Percentiles rank a stretch among this genome's conserved stretches.
These are phyloP conservation scores for Hanleya hanleyi DNA, from an alignment of 2,888 invertebrate species.

Conservation along the genomic window DNA sequence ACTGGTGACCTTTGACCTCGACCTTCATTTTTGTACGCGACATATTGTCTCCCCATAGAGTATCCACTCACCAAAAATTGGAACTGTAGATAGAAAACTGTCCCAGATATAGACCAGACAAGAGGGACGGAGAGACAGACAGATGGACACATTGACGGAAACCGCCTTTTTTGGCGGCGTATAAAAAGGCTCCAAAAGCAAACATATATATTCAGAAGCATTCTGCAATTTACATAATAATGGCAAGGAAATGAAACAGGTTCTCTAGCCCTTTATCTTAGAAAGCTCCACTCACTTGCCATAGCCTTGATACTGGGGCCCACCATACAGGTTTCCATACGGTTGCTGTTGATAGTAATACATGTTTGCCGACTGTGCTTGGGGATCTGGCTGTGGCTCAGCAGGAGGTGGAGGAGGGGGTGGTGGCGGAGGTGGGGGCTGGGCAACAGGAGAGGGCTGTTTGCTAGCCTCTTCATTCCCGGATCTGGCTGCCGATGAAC, in stretches of 20 bases:
- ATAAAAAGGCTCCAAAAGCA: too few species aligned
- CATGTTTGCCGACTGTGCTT: background rate
- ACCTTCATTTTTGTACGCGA: too few species aligned
- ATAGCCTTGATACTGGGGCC: background rate
- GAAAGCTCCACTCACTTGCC: background rate
- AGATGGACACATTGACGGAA: too few species aligned
- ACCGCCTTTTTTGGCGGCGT: too few species aligned
- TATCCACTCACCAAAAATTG: too few species aligned
- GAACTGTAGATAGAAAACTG: too few species aligned
- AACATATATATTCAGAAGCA: too few species aligned
- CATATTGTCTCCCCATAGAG: too few species aligned
- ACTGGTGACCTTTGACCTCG: too few species aligned
- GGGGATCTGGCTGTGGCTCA: background rate
- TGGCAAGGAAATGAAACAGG: conserved; percentile 2
- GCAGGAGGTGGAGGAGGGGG: conserved; percentile 20
- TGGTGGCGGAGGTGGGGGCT: conserved; percentile 29
- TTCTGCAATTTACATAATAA: too few species aligned
- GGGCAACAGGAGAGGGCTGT: background rate
- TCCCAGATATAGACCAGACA: too few species aligned
- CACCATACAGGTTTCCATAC: background rate
- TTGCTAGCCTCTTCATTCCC: background rate
- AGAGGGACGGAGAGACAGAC: too few species aligned
- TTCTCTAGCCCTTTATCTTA: background rate
- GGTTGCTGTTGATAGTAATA: background rate
- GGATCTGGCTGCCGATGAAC: background rate